Conservation (phyloP, 2,113 vertebrate species). For the Phrynosoma platyrhinos region DNA sequence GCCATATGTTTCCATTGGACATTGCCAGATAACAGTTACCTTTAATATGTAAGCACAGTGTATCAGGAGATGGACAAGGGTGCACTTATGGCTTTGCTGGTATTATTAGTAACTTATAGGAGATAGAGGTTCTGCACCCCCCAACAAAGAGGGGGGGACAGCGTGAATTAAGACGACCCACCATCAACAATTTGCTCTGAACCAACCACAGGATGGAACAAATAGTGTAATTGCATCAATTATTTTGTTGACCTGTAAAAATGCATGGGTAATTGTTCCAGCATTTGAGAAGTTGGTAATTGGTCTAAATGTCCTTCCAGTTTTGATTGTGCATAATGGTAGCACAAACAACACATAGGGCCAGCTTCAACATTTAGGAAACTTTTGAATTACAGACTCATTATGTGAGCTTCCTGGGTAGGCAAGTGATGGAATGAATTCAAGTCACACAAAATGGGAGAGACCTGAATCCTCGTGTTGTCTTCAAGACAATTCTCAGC, state of each 20-base stretch:
- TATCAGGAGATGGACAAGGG: not conserved
- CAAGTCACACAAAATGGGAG: not conserved
- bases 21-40: constrained; percentile 23
- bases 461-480: not conserved
- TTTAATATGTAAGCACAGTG: not conserved
- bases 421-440: not conserved
- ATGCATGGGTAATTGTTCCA: not conserved
- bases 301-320: not conserved
- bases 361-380: not conserved
- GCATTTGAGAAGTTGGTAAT: not conserved
- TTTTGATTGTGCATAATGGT: not conserved
- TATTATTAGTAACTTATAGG: not conserved
- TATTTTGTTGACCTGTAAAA: not conserved
- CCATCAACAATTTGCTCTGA: too few relatives aligned
- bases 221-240: not conserved
- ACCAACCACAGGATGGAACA: not conserved
- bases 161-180: too few relatives aligned
- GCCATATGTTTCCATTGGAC: accelerated
- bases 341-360: not conserved
- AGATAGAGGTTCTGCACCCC: not conserved
- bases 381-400: not conserved
- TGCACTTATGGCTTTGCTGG: not conserved
- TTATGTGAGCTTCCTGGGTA: not conserved
- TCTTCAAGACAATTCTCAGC: not conserved
- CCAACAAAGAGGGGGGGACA: too few relatives aligned